Evolutionary conservation across 2,888 invertebrate species (phyloP), one percentile per base, ranked within the genome.

Genomic region (Trachelus tabidus): DNA sequence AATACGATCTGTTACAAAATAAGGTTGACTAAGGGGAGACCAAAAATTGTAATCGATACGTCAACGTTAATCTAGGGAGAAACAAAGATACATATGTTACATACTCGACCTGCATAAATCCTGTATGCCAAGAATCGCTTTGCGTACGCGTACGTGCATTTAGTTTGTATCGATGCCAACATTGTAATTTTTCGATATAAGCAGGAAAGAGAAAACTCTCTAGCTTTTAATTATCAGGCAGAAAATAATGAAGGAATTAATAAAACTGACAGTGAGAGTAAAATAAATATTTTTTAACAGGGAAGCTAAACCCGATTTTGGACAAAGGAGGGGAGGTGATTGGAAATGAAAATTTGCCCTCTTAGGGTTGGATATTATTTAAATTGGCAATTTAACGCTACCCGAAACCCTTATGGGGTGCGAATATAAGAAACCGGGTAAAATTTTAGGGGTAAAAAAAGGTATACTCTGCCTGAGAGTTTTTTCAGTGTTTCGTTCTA

Each of bases 11-110:
- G 35, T 33, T 74, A 76, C 76, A 80, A 80, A 79, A 79, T 80
- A 81, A 81, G 80, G 79, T 82, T 80, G 81, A 78, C 74, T 35
- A 74, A 74, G 11, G 34, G 34, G 30, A 34, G 74, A 74, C 37
- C 30, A 74, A 74, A 15, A 35, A 74, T 35, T 37, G 35, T 74
- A 37, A 35, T 74, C 37, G 23, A 56, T 56, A 56, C 56, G 56
- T 56, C 2, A 56, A 23, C 9, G 56, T 56, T 56, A 56, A 56
- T 56, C 9, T 56, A 56, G 56, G 56, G 56, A 56, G 56, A 56
- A 56, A 23, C 9, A 23, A 56, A 23, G 56, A 56, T 56, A 15
- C 15, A 15, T 15, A 15, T 6, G 15, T 40, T 15, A 56, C 9
- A 56, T 56, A 56, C 23, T 56, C 23, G 9, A 56, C 9, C 23